Conservation (phyloP, 2,113 vertebrate species). For the Butastur rufipennis region DNA sequence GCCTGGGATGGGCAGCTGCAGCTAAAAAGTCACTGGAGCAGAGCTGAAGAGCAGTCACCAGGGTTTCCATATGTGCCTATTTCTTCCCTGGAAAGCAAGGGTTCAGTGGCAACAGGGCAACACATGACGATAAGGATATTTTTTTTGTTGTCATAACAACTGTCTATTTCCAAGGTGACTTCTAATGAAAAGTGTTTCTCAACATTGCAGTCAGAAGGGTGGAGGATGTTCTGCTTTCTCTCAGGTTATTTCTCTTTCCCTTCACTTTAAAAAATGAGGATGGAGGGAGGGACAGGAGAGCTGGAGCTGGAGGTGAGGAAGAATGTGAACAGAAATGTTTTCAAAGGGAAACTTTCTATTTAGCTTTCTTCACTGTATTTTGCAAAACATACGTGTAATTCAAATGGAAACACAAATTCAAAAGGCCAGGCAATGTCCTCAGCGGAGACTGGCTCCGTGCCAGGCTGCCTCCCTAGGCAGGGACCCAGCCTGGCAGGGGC, state of each 20-base stretch:
- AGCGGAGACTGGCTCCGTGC: neutral
- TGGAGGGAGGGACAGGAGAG: neutral
- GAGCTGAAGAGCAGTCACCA: neutral
- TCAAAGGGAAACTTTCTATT: neutral
- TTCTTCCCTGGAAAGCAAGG: neutral
- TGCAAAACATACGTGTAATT: neutral
- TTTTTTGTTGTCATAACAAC: neutral
- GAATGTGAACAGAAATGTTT: neutral
- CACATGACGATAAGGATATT: neutral
- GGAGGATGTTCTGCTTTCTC: neutral
- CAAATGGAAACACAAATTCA: neutral
- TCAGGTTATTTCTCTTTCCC: neutral
- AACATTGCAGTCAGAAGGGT: neutral
- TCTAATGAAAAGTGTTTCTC: neutral
- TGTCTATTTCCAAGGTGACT: neutral
- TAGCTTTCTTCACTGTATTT: neutral
- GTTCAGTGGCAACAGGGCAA: neutral
- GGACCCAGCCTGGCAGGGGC: neutral
- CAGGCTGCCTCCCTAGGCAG: neutral
- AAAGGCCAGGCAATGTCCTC: neutral
- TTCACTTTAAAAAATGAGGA: neutral
- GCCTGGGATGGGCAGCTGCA: neutral
- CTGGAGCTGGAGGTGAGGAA: neutral
- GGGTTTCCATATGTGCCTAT: neutral
- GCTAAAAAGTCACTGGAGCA: neutral